phyloP scores from a whole-genome alignment of 2,113 vertebrate species.

The Corythoichthys intestinalis region DNA sequence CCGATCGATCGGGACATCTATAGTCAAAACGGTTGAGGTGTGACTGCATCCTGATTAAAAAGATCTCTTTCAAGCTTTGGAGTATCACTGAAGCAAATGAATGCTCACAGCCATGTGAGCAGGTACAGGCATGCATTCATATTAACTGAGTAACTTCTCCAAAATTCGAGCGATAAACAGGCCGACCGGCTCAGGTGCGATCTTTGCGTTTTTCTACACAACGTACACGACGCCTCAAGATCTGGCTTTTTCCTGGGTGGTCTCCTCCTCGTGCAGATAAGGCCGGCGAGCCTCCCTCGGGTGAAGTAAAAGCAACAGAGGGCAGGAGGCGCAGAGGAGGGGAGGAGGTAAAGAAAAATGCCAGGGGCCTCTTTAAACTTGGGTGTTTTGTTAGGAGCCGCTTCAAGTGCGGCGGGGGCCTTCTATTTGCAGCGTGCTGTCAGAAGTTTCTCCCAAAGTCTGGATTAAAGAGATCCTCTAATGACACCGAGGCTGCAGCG shows the following conservation, averaged over 20 bases:
- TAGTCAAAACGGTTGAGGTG: no score
- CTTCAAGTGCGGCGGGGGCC: conserved; percentile 66
- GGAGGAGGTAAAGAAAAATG: conserved; percentile 65
- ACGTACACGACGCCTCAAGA: conserved; percentile 28
- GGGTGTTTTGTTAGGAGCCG: conserved; percentile 71
- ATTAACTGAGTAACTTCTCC: conserved; percentile 61
- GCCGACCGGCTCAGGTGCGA: conserved; percentile 47
- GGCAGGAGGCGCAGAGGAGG: conserved; percentile 32
- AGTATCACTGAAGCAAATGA: conserved; percentile 41
- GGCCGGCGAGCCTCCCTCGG: conserved; percentile 70
- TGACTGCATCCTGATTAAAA: no score
- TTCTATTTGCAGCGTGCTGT: conserved; percentile 71
- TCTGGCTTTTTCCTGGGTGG: conserved; percentile 75
- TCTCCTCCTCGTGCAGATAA: conserved; percentile 73
- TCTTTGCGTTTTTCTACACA: conserved; percentile 17
- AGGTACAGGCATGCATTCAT: conserved; percentile 70
- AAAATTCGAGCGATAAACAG: conserved; percentile 50
- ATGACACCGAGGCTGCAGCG: conserved; percentile 69
- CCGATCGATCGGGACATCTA: no score
- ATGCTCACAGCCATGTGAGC: conserved; percentile 51
- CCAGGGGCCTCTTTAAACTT: conserved; percentile 68
- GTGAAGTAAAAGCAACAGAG: conserved; percentile 72
- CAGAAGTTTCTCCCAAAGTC: conserved; percentile 69
- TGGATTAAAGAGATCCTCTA: conserved; percentile 77
- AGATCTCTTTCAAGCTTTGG: no score